Evolutionary conservation across 2,113 vertebrate genomes (phyloP).

Genomic region (Apaloderma vittatum): DNA sequence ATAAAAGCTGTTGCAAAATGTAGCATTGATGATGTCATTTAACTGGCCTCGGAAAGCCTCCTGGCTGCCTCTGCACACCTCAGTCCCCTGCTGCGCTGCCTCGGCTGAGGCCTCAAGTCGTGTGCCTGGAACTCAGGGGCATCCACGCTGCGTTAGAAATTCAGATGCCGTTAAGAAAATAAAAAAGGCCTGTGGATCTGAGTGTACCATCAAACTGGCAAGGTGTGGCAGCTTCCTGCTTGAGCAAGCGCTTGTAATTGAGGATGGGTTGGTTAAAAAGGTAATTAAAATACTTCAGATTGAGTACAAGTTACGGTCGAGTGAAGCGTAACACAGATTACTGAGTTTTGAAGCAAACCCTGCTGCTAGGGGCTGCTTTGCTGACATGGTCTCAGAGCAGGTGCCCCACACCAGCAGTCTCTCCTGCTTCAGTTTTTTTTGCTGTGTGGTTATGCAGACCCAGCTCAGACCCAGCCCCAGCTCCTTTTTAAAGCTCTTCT

Average conservation of each 20-base stretch:
- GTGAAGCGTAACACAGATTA: not conserved
- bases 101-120: not conserved
- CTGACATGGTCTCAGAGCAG: not conserved
- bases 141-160: not conserved
- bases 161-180: not conserved
- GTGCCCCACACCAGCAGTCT: not conserved
- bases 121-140: not conserved
- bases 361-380: not conserved
- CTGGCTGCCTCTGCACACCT: not conserved
- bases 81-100: not conserved
- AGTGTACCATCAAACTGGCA: not conserved
- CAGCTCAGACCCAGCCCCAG: not conserved
- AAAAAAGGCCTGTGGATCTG: not conserved
- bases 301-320: not conserved
- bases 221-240: constrained; percentile 28
- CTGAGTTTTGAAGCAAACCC: not conserved
- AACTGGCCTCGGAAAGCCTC: not conserved
- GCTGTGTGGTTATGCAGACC: not conserved
- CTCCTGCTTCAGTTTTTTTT: not conserved
- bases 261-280: not conserved
- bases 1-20: not conserved
- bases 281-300: constrained; percentile 22
- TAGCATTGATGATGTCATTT: not conserved
- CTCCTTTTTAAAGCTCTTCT: not conserved
- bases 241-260: not conserved